Percentiles rank a stretch among this genome's conserved stretches.
These are phyloP conservation scores for Heliconius erato DNA, from an alignment of 2,888 invertebrate genomes.

Conservation along the genomic window DNA sequence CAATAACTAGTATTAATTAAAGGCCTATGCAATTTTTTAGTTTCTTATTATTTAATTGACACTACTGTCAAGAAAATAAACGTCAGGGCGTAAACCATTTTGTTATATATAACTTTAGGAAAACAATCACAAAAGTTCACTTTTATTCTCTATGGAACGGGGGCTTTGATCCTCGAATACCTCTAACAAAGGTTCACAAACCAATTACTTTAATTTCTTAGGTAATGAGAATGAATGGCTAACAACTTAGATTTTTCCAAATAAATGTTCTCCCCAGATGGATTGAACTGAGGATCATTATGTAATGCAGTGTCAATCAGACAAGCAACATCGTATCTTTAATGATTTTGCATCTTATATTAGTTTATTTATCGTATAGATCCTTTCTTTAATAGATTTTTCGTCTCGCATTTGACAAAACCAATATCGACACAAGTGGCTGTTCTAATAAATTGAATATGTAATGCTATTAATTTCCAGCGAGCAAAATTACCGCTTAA, in stretches of 20 bases:
- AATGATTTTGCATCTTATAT: background rate
- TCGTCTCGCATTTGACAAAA: background rate
- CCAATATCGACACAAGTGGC: conserved; percentile 1
- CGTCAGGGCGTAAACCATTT: too few species aligned
- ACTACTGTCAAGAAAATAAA: too few species aligned
- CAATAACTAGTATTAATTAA: too few species aligned
- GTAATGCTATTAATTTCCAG: conserved; percentile 29
- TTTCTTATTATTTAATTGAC: too few species aligned
- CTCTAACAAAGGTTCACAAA: background rate
- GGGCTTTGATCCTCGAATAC: background rate
- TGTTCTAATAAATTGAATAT: conserved; percentile 1
- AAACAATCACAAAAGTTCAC: background rate
- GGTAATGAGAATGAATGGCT: background rate
- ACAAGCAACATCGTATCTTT: background rate
- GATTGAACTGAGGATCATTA: background rate
- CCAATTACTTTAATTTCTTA: background rate
- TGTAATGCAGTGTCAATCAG: background rate
- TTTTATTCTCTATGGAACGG: background rate
- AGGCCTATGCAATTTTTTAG: too few species aligned
- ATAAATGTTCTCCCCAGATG: background rate
- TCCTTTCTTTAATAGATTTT: background rate
- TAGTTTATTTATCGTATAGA: background rate
- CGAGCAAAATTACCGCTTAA: conserved; percentile 29
- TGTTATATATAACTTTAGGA: too few species aligned
- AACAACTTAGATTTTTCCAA: background rate